Base-by-base conservation (phyloP, 2,113 vertebrate species). In the Gambusia holbrooki region DNA sequence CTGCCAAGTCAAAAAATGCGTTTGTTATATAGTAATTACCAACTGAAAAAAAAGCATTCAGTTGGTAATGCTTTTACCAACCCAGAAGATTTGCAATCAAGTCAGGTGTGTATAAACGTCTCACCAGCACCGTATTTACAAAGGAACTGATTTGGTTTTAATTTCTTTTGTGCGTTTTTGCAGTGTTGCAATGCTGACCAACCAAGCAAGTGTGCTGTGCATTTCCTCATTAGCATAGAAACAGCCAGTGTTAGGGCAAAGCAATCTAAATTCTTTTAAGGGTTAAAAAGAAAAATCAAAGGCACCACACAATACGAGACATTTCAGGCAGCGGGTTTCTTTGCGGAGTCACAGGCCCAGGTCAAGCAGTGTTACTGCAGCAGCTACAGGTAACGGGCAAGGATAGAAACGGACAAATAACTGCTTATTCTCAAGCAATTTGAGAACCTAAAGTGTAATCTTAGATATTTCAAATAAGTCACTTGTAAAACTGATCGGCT, bases 311-410 rank as follows among this genome's bases (percentile, higher is more conserved):
- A 33, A 61, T 14, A 77, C 68, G 22, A 48, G 8, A 64, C 17
- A 79, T 51, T 83, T 71, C 19, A 77, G 73, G 77, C 64, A 76
- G 67, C 80, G 74, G 79, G 64, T 85, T 45, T 80, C 62, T 62
- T 74, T 82, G 62, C 76, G 87, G 71, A 79, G 83, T 54, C 77
- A 89, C 54, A 74, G 76, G 83, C 82, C 82, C 71, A 69, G 81
- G 51, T 85, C 76, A 60, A 87, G 83, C 75, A 68, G 74, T 12
- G 77, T 58, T 66, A n/a, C 66, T 77, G 74, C 35, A 80, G 75
- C 71, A 32, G 54, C 15, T 67, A 64, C 40, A 35, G 62, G 42
- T 22, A 72, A 4, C 11, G 71, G 62, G 42, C 10, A 62, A 61
- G 32, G 8, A 66, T 15, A 69, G 0, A 15, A n/a, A 40, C 65